Evolutionary conservation across 1,140 invertebrate species (phyloP).

Genomic region (Pseudomyrmex cubaensis): DNA sequence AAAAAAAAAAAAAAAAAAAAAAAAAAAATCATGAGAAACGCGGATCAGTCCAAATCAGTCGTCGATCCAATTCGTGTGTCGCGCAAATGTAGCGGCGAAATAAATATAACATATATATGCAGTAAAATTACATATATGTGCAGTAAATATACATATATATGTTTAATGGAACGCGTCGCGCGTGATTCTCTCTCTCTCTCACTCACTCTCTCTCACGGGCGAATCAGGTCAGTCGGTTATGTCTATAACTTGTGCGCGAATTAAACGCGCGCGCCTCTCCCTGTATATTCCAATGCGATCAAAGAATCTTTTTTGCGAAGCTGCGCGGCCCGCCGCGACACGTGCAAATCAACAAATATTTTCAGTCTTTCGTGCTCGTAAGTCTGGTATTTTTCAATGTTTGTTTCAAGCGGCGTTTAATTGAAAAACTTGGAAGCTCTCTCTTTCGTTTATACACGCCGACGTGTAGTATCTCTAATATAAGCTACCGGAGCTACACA

Average conservation of each 20-base stretch:
- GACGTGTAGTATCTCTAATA: too few relatives aligned
- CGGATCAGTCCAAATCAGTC: constrained; percentile 84
- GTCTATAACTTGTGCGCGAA: constrained; percentile 2
- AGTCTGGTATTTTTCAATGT: constrained; percentile 37
- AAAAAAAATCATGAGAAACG: constrained; percentile 59
- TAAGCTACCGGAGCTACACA: neutral
- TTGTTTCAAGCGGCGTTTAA: constrained; percentile 57
- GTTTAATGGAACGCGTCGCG: constrained; percentile 26
- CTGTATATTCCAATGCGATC: constrained; percentile 30
- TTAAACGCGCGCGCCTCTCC: neutral
- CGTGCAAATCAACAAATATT: constrained; percentile 67
- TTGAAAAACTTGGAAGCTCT: constrained; percentile 57
- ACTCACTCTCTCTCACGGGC: neutral
- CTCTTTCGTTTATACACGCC: neutral
- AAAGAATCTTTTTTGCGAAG: constrained; percentile 28
- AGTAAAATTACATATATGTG: constrained; percentile 31
- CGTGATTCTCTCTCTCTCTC: constrained; percentile 3
- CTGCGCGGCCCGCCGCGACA: constrained; percentile 59
- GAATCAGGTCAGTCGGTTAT: constrained; percentile 47
- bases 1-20: constrained; percentile 32
- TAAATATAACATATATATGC: constrained; percentile 23
- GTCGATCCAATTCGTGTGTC: constrained; percentile 70
- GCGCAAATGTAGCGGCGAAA: constrained; percentile 56
- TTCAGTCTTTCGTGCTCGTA: constrained; percentile 73
- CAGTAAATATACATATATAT: constrained; percentile 36